phyloP scores from a whole-genome alignment of 1,140 invertebrate genomes.

The Prorops nasuta region DNA sequence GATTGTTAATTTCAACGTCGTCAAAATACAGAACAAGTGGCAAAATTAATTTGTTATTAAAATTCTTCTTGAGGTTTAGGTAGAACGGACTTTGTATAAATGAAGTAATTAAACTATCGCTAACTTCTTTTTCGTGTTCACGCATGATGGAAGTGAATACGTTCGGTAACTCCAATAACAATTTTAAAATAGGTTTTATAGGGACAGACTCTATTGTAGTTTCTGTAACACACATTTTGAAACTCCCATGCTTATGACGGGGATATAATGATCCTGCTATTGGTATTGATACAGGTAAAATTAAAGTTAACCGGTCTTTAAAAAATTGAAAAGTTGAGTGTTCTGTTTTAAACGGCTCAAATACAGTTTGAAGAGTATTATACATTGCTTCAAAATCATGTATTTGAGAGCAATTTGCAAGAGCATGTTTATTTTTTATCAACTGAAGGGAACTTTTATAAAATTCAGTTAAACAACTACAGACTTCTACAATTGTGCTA shows the following conservation, averaged over 20 bases:
- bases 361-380: no score
- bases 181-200: background rate
- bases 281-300: background rate
- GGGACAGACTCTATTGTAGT: background rate
- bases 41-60: slow-evolving; percentile 11
- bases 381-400: no score
- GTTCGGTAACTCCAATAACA: background rate
- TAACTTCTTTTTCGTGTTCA: background rate
- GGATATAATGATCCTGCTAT: background rate
- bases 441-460: no score
- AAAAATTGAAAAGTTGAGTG: background rate
- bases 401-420: no score
- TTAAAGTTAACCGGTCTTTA: background rate
- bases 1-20: slow-evolving; percentile 16
- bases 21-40: slow-evolving; percentile 19
- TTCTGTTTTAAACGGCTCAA: background rate
- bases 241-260: background rate
- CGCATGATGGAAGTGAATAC: background rate
- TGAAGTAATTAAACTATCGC: background rate
- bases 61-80: slow-evolving; percentile 11
- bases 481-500: no score
- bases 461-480: no score
- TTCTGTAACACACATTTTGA: background rate
- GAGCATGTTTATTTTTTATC: no score
- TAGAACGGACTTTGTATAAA: background rate